Evolutionary conservation across 2,113 vertebrate genomes (phyloP), one percentile per base, ranked within the genome.

Genomic region (Stictonetta naevosa): DNA sequence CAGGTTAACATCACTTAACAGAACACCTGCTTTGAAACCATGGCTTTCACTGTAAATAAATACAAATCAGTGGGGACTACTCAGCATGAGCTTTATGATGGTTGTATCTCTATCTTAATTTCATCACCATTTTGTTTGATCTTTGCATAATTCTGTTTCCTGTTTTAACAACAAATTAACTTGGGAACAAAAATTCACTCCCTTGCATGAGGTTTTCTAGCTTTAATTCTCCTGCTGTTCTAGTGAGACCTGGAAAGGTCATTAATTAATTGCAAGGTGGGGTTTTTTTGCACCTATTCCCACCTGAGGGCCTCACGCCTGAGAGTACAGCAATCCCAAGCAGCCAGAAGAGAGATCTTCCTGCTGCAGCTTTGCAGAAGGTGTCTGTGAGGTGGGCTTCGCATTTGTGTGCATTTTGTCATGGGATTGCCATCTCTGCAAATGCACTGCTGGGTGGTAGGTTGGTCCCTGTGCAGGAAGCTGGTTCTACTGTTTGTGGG

Each of bases 341-440:
- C 28, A 80, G 38, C 44, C 23, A 5, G 20, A 19, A 46, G 74
- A 53, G 58, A 77, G 59, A 8, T 11, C 0, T 0, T 60, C 53
- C 34, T 84, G 33, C 60, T 68, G 50, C 56, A 42, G 67, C 62
- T 67, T 95, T 68, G 48, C 66, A 38, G 48, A 82, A 93, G 15
- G 44, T 83, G 22, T 59, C 22, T 14, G 66, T 38, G n/a, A 38
- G 23, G 28, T 40, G 38, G 8, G 42, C 83, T 84, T 83, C 75
- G 83, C 33, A 36, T 71, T 53, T 73, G 34, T 17, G 72, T 73
- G 19, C 13, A 50, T 74, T 80, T 63, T 63, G 50, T 19, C 31
- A 5, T 1, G 7, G 22, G 18, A 6, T 40, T 88, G 50, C n/a
- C 64, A 22, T 29, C 67, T 83, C 59, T 63, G 40, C 4, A 9